These are phyloP conservation scores for Thaumetopoea pityocampa DNA, from an alignment of 1,140 invertebrate genomes.

Conservation along the genomic window DNA sequence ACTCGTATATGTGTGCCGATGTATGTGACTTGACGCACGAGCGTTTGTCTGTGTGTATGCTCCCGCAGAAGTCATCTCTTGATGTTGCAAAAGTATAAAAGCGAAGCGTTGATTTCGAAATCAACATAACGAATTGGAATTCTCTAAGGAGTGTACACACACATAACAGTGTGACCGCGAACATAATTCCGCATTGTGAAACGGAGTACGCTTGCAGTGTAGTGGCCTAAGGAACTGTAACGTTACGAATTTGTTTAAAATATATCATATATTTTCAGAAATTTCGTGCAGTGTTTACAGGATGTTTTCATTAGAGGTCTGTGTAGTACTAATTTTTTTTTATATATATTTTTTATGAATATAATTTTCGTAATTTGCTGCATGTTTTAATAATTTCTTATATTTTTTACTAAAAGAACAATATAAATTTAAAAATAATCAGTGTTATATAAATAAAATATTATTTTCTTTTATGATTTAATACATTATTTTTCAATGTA, in stretches of 20 bases:
- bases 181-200: slow-evolving; percentile 56
- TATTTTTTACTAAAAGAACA: background rate
- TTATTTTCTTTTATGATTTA: background rate
- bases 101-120: slow-evolving; percentile 71
- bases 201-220: slow-evolving; percentile 39
- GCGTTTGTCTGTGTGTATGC: slow-evolving; percentile 30
- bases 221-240: slow-evolving; percentile 50
- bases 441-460: too few species aligned
- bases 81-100: slow-evolving; percentile 74
- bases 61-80: slow-evolving; percentile 55
- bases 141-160: slow-evolving; percentile 63
- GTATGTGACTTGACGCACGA: slow-evolving; percentile 27
- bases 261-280: slow-evolving; percentile 27
- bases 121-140: slow-evolving; percentile 70
- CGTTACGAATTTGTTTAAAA: slow-evolving; percentile 24
- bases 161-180: slow-evolving; percentile 39
- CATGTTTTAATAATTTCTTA: background rate
- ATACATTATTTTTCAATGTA: background rate
- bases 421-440: too few species aligned
- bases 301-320: slow-evolving; percentile 54
- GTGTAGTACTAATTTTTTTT: slow-evolving; percentile 7
- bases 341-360: slow-evolving; percentile 13
- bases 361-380: slow-evolving; percentile 3
- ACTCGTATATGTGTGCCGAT: slow-evolving; percentile 31
- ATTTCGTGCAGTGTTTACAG: slow-evolving; percentile 36